phyloP scores from a whole-genome alignment of 1,140 invertebrate genomes.

The Drosophila tristis region DNA sequence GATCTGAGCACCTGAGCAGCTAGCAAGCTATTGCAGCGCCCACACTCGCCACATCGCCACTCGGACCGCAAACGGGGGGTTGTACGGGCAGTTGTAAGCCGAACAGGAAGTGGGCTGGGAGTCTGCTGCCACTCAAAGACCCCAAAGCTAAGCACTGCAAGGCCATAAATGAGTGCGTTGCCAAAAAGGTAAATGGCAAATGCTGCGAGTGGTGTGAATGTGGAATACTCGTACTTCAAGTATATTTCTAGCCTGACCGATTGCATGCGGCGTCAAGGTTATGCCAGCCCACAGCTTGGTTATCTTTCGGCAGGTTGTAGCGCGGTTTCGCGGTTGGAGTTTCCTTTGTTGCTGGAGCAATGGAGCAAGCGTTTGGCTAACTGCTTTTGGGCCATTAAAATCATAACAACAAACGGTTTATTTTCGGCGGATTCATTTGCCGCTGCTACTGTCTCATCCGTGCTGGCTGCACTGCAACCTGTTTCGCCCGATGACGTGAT shows the following conservation, averaged over 20 bases:
- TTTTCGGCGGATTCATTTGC: background rate
- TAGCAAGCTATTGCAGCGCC: constrained; percentile 39
- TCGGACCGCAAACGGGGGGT: no score
- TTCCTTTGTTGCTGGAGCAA: constrained; percentile 23
- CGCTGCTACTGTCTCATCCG: no score
- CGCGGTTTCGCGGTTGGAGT: no score
- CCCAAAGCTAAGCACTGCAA: constrained; percentile 38
- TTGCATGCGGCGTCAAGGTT: constrained; percentile 67
- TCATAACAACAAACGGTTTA: constrained; percentile 25
- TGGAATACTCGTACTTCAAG: constrained; percentile 12
- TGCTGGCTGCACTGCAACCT: constrained; percentile 33
- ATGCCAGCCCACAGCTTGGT: constrained; percentile 19
- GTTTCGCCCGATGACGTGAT: constrained; percentile 65
- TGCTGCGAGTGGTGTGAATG: background rate
- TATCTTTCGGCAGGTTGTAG: constrained; percentile 6
- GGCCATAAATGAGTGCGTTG: constrained; percentile 26
- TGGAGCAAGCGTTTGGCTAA: constrained; percentile 37
- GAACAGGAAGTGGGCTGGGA: constrained; percentile 67
- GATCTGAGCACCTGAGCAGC: constrained; percentile 31
- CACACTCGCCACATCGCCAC: constrained; percentile 43
- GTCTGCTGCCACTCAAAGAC: background rate
- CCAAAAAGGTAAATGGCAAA: constrained; percentile 2
- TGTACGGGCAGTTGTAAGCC: background rate
- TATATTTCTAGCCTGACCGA: constrained; percentile 58
- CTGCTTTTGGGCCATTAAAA: constrained; percentile 18